Base-by-base conservation (phyloP, 2,797 vertebrate species). In the Vireo griseus region DNA sequence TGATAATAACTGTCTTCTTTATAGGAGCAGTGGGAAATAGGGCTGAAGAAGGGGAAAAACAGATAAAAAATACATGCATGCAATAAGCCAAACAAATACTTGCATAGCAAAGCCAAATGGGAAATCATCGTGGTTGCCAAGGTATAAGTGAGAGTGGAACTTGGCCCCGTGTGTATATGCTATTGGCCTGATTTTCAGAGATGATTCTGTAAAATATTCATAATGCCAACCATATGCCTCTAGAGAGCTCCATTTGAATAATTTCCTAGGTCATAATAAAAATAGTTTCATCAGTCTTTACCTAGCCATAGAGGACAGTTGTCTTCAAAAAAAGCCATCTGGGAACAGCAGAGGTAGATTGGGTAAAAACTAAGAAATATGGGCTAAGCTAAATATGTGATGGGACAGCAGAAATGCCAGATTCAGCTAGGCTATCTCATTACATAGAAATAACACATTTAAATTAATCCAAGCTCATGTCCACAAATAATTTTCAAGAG, bases 121-220 rank as follows among this genome's bases (percentile, higher is more conserved):
- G 93, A 96, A 95, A 95, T 96, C 79, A 65, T 39, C 5, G 69
- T 92, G 52, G 61, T 69, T 97, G 85, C 75, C 96, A 92, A 88
- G 88, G 83, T 91, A 82, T 63, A 84, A 90, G 80, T 74, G 90
- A 80, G 77, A 96, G 83, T 83, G 81, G 85, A 96, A 77, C 81
- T 91, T 91, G 71, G 65, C 79, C 94, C 77, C 35, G 0, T 90
- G 94, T 95, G 95, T 90, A 85, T 95, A 85, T 48, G 44, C 88
- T 92, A 88, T 94, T 94, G 90, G 92, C 94, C 94, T 96, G 79
- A 93, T 96, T 94, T 97, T 96, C 90, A 88, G 92, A 92, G 92
- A 93, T 75, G 88, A 81, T 92, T 96, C 92, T 75, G 80, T 97
- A 92, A 97, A 97, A 96, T 97, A 97, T 97, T 97, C 96, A 97